Conservation (phyloP, 2,113 vertebrate species). For the Bubo blakistoni region DNA sequence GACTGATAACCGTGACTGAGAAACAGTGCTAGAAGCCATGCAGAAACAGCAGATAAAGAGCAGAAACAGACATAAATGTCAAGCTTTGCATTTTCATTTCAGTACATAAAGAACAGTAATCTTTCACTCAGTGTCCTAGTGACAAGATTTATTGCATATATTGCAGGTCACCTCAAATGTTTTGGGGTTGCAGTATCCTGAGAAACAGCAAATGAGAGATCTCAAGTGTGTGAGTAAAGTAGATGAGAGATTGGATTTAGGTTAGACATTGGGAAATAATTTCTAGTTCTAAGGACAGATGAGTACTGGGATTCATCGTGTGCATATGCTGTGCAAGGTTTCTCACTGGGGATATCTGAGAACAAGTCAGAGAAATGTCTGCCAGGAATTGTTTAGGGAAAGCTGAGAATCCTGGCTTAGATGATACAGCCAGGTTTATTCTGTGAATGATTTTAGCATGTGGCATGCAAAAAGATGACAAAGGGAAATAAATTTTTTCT, state of each 20-base stretch:
- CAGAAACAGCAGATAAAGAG: conserved; percentile 38
- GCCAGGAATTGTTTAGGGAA: background rate
- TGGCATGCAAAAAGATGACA: background rate
- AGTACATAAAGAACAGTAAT: conserved; percentile 13
- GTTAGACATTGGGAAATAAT: background rate
- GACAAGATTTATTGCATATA: conserved; percentile 24
- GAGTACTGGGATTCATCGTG: background rate
- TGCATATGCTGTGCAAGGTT: background rate
- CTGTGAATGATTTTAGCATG: background rate
- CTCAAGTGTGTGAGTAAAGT: background rate
- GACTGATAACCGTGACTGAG: background rate
- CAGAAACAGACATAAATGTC: conserved; percentile 34
- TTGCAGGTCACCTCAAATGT: background rate
- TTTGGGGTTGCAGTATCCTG: background rate
- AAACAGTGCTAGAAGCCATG: background rate
- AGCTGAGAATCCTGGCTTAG: background rate
- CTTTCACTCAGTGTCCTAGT: conserved; percentile 2
- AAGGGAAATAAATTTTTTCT: background rate
- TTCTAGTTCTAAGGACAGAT: background rate
- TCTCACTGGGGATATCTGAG: background rate
- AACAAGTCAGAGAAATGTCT: background rate
- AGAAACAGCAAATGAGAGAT: background rate
- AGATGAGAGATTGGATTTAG: background rate
- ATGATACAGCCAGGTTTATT: background rate
- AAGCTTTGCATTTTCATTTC: conserved; percentile 47